Conservation (phyloP, 2,888 invertebrate genomes). For the Syritta pipiens region DNA sequence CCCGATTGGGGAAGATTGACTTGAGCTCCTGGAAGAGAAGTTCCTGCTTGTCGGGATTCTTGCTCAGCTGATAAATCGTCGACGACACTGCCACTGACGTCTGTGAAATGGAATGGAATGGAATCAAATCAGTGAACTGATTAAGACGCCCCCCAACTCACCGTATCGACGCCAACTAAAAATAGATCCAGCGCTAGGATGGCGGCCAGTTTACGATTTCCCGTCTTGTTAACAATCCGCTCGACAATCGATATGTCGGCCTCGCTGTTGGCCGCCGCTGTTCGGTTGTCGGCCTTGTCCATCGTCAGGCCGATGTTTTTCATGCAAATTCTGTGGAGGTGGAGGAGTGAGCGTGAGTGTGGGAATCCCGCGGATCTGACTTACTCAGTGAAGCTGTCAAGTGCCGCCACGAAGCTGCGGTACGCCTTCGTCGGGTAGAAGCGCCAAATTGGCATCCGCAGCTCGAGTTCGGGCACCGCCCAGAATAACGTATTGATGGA, state of each 20-base stretch:
- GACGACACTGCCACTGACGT: slow-evolving; percentile 88
- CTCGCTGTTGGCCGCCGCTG: slow-evolving; percentile 75
- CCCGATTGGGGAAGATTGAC: slow-evolving; percentile 80
- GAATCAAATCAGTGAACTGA: neutral
- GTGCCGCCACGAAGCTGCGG: slow-evolving; percentile 85
- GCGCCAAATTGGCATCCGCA: slow-evolving; percentile 88
- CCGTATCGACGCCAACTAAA: slow-evolving; percentile 90
- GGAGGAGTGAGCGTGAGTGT: neutral
- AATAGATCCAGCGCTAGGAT: slow-evolving; percentile 88
- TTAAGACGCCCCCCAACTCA: slow-evolving; percentile 72
- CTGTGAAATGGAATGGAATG: slow-evolving; percentile 73
- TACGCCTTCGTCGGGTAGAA: slow-evolving; percentile 86
- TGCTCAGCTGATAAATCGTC: slow-evolving; percentile 87
- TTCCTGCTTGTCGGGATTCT: slow-evolving; percentile 85
- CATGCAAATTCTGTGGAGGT: slow-evolving; percentile 80
- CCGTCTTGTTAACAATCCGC: slow-evolving; percentile 81
- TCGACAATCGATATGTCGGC: slow-evolving; percentile 82
- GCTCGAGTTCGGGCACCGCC: slow-evolving; percentile 87
- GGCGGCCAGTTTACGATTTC: slow-evolving; percentile 83
- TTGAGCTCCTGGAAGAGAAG: slow-evolving; percentile 84
- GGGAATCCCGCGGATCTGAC: slow-evolving; percentile 70
- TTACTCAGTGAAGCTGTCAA: slow-evolving; percentile 87
- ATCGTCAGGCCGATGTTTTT: slow-evolving; percentile 81
- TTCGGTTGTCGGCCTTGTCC: slow-evolving; percentile 78
- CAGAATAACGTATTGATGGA: slow-evolving; percentile 89